These are phyloP conservation scores for Cariama cristata DNA, from an alignment of 2,113 vertebrate species.

Conservation along the genomic window DNA sequence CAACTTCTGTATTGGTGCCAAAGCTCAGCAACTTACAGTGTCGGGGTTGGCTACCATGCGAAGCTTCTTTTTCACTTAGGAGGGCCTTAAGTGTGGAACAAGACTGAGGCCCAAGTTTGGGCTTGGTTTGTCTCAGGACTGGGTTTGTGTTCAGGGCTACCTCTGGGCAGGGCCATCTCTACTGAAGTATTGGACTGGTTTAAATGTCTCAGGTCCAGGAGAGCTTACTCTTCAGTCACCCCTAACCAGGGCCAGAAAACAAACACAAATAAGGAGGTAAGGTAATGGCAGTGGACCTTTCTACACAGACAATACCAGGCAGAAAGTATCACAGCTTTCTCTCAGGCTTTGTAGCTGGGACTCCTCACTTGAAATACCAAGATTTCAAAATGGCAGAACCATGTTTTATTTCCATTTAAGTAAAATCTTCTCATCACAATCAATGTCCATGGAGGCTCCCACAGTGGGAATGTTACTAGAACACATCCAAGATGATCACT, in stretches of 20 bases:
- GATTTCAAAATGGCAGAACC: background rate
- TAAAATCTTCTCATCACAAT: background rate
- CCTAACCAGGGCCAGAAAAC: background rate
- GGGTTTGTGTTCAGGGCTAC: background rate
- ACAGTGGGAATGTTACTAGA: background rate
- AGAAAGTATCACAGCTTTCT: background rate
- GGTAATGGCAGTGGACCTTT: background rate
- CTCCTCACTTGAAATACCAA: background rate
- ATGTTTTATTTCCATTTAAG: background rate
- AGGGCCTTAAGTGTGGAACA: background rate
- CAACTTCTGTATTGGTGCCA: background rate
- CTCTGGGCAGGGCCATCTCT: background rate
- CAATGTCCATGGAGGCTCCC: background rate
- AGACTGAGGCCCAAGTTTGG: background rate
- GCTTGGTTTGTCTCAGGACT: background rate
- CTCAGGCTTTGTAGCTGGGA: background rate
- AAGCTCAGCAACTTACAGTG: background rate
- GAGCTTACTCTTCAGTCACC: background rate
- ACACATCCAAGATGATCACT: constrained; percentile 7
- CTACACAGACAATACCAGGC: background rate
- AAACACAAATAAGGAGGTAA: background rate
- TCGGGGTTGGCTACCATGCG: background rate
- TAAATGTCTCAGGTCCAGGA: background rate
- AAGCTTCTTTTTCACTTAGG: background rate
- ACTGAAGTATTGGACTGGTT: background rate